Evolutionary conservation across 2,797 vertebrate species (phyloP).

Genomic region (Enteromius trimaculatus): DNA sequence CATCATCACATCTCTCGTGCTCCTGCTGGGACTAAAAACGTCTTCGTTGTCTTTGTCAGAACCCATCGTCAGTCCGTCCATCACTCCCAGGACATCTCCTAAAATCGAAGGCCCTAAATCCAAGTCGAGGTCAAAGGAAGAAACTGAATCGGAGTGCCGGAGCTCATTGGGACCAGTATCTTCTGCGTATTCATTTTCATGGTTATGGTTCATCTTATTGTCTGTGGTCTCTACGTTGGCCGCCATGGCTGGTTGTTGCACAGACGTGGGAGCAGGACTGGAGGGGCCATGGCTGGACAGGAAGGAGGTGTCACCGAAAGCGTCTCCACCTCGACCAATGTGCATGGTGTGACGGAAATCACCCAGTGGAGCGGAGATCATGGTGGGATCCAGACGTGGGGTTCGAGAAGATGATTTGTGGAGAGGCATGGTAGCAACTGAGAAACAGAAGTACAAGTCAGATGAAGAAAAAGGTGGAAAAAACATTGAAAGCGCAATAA

Average conservation of each 20-base stretch:
- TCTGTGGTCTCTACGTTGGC: slow-evolving; percentile 55
- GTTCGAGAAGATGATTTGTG: slow-evolving; percentile 85
- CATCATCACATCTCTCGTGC: slow-evolving; percentile 56
- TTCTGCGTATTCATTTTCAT: slow-evolving; percentile 44
- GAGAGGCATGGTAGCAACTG: slow-evolving; percentile 83
- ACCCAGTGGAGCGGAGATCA: slow-evolving; percentile 85
- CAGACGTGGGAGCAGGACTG: slow-evolving; percentile 58
- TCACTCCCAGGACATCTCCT: slow-evolving; percentile 89
- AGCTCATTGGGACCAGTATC: slow-evolving; percentile 60
- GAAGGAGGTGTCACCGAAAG: slow-evolving; percentile 93
- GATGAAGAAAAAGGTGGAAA: background rate
- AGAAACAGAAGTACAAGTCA: background rate
- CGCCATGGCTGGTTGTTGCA: slow-evolving; percentile 51
- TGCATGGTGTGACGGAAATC: slow-evolving; percentile 96
- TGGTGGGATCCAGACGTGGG: slow-evolving; percentile 83
- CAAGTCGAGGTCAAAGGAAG: slow-evolving; percentile 85
- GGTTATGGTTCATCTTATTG: slow-evolving; percentile 62
- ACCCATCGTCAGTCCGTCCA: slow-evolving; percentile 82
- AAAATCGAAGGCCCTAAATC: slow-evolving; percentile 92
- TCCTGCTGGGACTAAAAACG: slow-evolving; percentile 63
- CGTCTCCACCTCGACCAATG: slow-evolving; percentile 90
- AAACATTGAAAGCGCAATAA: background rate
- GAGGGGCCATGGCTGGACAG: slow-evolving; percentile 81
- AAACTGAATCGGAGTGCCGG: slow-evolving; percentile 80
- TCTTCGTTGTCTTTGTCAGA: slow-evolving; percentile 62